Evolutionary conservation across 2,797 vertebrate genomes (phyloP).

Genomic region (Malurus splendens): DNA sequence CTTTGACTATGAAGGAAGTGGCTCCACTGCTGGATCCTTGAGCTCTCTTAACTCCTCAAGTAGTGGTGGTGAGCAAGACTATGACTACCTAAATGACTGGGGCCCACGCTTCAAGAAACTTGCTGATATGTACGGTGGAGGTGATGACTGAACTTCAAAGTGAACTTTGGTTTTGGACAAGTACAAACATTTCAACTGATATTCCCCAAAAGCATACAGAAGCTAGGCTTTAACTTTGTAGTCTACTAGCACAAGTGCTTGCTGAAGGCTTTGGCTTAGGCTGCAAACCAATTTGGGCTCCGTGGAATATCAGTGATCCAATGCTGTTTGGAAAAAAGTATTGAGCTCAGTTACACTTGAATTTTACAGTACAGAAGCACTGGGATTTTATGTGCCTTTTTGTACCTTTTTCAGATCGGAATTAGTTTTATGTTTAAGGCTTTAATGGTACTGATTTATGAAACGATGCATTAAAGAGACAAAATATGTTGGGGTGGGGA

Average conservation of each 20-base stretch:
- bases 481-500: slow-evolving; percentile 82
- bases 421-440: slow-evolving; percentile 99
- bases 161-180: slow-evolving; percentile 82
- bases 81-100: slow-evolving; percentile 99
- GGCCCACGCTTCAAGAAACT: slow-evolving; percentile 97
- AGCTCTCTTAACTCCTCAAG: slow-evolving; percentile 98
- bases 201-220: slow-evolving; percentile 85
- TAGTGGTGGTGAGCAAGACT: slow-evolving; percentile 97
- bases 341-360: slow-evolving; percentile 99
- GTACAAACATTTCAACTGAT: slow-evolving; percentile 87
- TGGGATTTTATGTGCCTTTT: slow-evolving; percentile 99
- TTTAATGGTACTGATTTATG: slow-evolving; percentile 99
- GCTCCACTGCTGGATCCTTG: slow-evolving; percentile 93
- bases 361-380: slow-evolving; percentile 99
- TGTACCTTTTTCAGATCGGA: slow-evolving; percentile 99
- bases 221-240: slow-evolving; percentile 98
- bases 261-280: slow-evolving; percentile 91
- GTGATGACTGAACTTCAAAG: slow-evolving; percentile 84
- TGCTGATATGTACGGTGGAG: slow-evolving; percentile 98
- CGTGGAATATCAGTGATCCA: slow-evolving; percentile 87
- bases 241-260: slow-evolving; percentile 95
- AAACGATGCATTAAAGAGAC: slow-evolving; percentile 87
- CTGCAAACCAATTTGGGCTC: slow-evolving; percentile 84
- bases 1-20: slow-evolving; percentile 97
- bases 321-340: slow-evolving; percentile 84